phyloP scores from a whole-genome alignment of 2,113 vertebrate genomes.

The Phyllopteryx taeniolatus region DNA sequence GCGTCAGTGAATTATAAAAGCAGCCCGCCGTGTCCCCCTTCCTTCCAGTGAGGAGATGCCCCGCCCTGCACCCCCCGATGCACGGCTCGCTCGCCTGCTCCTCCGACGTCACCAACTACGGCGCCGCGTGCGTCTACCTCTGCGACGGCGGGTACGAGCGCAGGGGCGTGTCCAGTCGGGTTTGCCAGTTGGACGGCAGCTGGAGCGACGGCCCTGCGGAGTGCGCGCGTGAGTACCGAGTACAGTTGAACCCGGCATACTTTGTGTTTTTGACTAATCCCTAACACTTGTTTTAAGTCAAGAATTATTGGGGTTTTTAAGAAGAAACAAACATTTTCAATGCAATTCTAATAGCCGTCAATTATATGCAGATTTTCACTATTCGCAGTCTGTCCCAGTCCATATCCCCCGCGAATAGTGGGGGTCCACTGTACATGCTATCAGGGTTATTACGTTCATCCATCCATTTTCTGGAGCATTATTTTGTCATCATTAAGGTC shows the following conservation, averaged over 20 bases:
- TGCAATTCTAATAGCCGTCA: too few relatives aligned
- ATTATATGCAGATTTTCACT: too few relatives aligned
- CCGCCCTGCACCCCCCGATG: slow-evolving; percentile 75
- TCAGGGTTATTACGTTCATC: too few relatives aligned
- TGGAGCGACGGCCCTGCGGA: slow-evolving; percentile 80
- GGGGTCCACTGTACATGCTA: too few relatives aligned
- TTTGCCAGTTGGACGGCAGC: slow-evolving; percentile 84
- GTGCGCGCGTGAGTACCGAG: slow-evolving; percentile 79
- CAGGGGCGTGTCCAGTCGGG: slow-evolving; percentile 72
- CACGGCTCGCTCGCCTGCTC: slow-evolving; percentile 86
- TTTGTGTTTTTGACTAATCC: too few relatives aligned
- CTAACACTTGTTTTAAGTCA: too few relatives aligned
- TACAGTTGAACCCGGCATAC: neutral
- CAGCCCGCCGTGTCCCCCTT: neutral
- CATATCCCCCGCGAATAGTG: too few relatives aligned
- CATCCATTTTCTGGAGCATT: too few relatives aligned
- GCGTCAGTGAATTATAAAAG: neutral
- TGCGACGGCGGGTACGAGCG: slow-evolving; percentile 87
- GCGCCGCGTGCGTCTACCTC: slow-evolving; percentile 85
- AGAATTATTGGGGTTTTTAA: too few relatives aligned
- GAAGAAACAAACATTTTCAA: too few relatives aligned
- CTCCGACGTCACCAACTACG: slow-evolving; percentile 85
- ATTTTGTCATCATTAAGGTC: too few relatives aligned
- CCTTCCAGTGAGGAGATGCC: slow-evolving; percentile 83
- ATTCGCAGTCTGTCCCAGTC: too few relatives aligned